Conservation (phyloP, 2,888 invertebrate genomes). For the Tipula confusa region DNA sequence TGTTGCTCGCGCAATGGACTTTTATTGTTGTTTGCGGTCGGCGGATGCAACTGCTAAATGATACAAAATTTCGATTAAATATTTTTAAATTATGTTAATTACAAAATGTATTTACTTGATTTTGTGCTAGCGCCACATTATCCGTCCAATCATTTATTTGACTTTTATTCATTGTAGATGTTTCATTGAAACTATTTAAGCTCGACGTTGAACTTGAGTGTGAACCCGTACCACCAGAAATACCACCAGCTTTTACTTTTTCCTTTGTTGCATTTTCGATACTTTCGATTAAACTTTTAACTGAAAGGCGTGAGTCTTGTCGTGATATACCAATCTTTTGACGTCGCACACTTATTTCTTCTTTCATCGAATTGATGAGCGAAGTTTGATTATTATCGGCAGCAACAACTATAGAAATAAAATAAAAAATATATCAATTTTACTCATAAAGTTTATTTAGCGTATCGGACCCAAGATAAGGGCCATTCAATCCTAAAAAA, state of each 20-base stretch:
- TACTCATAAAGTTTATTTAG: not conserved
- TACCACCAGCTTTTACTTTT: conserved; percentile 39
- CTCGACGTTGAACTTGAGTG: conserved; percentile 63
- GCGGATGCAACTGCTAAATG: conserved; percentile 32
- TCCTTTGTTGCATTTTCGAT: conserved; percentile 83
- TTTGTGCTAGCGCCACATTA: conserved; percentile 40
- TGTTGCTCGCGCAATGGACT: conserved; percentile 52
- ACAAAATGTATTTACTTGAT: conserved; percentile 32
- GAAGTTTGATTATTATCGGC: conserved; percentile 52
- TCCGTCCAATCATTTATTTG: conserved; percentile 44
- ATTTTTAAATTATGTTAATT: not conserved
- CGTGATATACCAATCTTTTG: conserved; percentile 52
- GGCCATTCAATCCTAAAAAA: conserved; percentile 30
- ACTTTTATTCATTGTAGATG: conserved; percentile 38
- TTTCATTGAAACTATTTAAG: conserved; percentile 55
- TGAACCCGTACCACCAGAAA: conserved; percentile 51
- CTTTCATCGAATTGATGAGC: conserved; percentile 53
- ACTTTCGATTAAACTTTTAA: conserved; percentile 85
- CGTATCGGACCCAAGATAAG: not conserved
- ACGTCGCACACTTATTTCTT: conserved; percentile 56
- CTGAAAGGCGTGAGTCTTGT: conserved; percentile 74
- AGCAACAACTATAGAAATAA: conserved; percentile 34
- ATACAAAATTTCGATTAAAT: not conserved
- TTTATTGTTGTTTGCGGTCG: conserved; percentile 42
- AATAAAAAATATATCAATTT: not conserved